Conservation (phyloP, 2,888 invertebrate genomes). For the Sphaerophoria taeniata region DNA sequence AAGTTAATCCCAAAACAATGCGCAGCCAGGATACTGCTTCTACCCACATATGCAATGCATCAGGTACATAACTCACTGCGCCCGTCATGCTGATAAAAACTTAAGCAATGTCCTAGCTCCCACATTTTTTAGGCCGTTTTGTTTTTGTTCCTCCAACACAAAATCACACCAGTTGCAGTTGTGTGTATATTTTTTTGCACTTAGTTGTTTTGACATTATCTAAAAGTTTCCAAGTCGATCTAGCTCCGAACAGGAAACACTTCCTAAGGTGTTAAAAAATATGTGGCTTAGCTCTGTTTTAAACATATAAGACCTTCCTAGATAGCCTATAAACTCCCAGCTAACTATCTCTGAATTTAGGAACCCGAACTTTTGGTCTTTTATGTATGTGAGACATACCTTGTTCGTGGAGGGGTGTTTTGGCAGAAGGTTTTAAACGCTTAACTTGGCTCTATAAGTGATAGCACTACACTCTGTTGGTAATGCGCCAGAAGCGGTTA, state of each 20-base stretch:
- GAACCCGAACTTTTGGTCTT: slow-evolving; percentile 40
- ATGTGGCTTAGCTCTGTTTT: neutral
- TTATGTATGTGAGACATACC: neutral
- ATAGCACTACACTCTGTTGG: slow-evolving; percentile 60
- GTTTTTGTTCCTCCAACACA: neutral
- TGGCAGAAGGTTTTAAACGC: slow-evolving; percentile 65
- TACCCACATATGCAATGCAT: slow-evolving; percentile 8
- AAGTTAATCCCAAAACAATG: slow-evolving; percentile 11
- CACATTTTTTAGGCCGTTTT: slow-evolving; percentile 6
- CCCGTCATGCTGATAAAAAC: neutral
- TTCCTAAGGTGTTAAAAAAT: slow-evolving; percentile 9
- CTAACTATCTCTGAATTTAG: slow-evolving; percentile 64
- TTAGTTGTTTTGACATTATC: slow-evolving; percentile 23
- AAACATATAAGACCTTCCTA: slow-evolving; percentile 30
- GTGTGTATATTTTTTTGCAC: neutral
- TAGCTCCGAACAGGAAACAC: neutral
- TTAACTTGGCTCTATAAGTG: slow-evolving; percentile 71
- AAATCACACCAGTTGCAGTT: slow-evolving; percentile 14
- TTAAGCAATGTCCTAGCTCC: neutral
- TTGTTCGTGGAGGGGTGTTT: slow-evolving; percentile 47
- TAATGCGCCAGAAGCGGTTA: slow-evolving; percentile 74
- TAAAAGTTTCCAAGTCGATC: slow-evolving; percentile 11
- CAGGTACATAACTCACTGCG: neutral
- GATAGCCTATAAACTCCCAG: slow-evolving; percentile 51
- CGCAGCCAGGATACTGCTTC: neutral